These are phyloP conservation scores for Empidonax traillii DNA, from an alignment of 2,113 vertebrate species.

Conservation along the genomic window DNA sequence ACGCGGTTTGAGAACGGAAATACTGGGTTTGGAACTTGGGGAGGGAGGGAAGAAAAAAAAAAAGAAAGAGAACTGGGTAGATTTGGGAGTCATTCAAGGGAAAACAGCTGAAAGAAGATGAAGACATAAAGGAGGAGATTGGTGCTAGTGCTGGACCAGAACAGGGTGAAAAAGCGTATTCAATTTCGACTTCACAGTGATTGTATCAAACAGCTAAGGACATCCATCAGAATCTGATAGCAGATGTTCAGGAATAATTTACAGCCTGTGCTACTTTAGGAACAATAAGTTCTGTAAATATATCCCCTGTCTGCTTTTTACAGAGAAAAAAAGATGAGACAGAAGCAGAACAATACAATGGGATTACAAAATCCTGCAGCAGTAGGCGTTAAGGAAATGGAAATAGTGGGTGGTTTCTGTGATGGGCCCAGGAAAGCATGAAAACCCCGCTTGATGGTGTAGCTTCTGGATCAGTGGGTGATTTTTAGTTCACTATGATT, in stretches of 20 bases:
- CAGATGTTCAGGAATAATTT: conserved; percentile 20
- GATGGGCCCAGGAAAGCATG: background rate
- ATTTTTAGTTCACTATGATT: background rate
- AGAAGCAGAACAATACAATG: background rate
- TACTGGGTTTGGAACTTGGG: fast-evolving
- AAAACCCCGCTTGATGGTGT: background rate
- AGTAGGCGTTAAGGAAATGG: background rate
- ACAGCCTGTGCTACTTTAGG: background rate
- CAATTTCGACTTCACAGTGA: background rate
- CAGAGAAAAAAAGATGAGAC: background rate
- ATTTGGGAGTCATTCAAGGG: background rate
- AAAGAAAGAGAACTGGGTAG: fast-evolving
- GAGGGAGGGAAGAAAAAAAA: too few species aligned
- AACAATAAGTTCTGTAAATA: conserved; percentile 19
- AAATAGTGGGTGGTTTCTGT: background rate
- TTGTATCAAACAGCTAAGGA: background rate
- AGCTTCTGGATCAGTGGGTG: background rate
- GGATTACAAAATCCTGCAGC: background rate
- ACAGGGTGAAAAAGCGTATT: background rate
- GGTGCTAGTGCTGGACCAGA: background rate
- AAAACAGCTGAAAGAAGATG: background rate
- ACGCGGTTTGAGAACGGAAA: background rate
- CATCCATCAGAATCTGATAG: background rate
- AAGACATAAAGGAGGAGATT: background rate
- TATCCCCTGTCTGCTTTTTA: background rate